Percentiles rank a stretch among this genome's conserved stretches.
phyloP scores from a whole-genome alignment of 2,888 invertebrate genomes.

The Plusia festucae region DNA sequence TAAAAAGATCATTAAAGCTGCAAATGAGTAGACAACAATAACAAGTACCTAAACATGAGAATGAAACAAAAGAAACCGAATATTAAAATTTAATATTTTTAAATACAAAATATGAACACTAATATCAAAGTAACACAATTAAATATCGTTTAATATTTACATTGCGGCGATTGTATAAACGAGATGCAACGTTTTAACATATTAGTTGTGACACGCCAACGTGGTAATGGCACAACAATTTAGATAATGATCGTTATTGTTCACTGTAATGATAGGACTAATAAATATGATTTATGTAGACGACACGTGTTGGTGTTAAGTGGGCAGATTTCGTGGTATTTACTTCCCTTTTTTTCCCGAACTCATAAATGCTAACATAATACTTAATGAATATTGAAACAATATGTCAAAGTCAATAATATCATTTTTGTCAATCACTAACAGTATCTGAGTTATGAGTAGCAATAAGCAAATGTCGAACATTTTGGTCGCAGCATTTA shows the following conservation, averaged over 20 bases:
- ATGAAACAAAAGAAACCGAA: neutral
- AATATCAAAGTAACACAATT: conserved; percentile 28
- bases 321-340: neutral
- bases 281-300: conserved; percentile 44
- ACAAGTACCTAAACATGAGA: neutral
- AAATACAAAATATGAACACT: neutral
- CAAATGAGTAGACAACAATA: neutral
- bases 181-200: conserved; percentile 52
- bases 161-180: conserved; percentile 34
- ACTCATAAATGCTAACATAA: neutral
- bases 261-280: conserved; percentile 32
- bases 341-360: neutral
- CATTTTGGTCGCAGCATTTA: no score
- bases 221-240: conserved; percentile 55
- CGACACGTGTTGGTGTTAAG: conserved; percentile 14
- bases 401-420: no score
- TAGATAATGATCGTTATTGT: conserved; percentile 54
- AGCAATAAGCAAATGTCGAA: no score
- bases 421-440: no score
- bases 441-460: no score
- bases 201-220: conserved; percentile 52
- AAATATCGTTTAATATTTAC: conserved; percentile 45
- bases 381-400: no score
- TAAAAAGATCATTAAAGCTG: no score
- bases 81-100: neutral